A percentile compares a stretch with the other conserved stretches of the same genome.
phyloP scores from a whole-genome alignment of 2,113 vertebrate genomes.

The Aphyosemion australe region DNA sequence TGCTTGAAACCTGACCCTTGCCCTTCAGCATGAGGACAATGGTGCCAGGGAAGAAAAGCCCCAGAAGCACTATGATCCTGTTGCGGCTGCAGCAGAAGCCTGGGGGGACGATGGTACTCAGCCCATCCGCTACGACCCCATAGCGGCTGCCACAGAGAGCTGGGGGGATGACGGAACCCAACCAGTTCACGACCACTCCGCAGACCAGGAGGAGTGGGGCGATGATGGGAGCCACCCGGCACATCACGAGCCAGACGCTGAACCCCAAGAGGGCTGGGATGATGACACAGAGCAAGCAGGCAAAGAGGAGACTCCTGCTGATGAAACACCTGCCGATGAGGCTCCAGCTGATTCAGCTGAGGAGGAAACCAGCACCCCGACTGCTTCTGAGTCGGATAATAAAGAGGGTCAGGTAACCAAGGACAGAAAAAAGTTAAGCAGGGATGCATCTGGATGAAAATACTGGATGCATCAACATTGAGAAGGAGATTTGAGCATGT shows the following conservation, averaged over 20 bases:
- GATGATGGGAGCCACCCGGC: slow-evolving; percentile 61
- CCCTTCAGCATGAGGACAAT: slow-evolving; percentile 79
- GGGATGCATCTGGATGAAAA: slow-evolving; percentile 69
- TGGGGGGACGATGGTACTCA: slow-evolving; percentile 68
- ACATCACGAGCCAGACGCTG: slow-evolving; percentile 26
- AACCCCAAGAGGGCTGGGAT: slow-evolving; percentile 54
- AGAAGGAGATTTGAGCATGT: slow-evolving; percentile 48
- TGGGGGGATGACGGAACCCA: slow-evolving; percentile 63
- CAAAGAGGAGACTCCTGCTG: slow-evolving; percentile 30
- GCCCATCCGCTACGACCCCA: slow-evolving; percentile 65
- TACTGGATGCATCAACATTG: slow-evolving; percentile 66
- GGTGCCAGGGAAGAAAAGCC: slow-evolving; percentile 57
- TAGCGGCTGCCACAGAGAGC: slow-evolving; percentile 66
- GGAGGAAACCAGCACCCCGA: slow-evolving; percentile 43
- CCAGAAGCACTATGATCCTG: slow-evolving; percentile 61
- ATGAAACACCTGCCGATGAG: slow-evolving; percentile 56
- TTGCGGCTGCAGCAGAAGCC: slow-evolving; percentile 63
- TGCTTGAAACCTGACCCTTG: slow-evolving; percentile 63
- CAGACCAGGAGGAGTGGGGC: slow-evolving; percentile 56
- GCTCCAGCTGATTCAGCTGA: slow-evolving; percentile 40
- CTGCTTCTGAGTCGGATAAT: slow-evolving; percentile 56
- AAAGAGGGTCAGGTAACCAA: slow-evolving; percentile 77
- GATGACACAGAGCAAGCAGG: slow-evolving; percentile 50
- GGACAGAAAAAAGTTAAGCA: slow-evolving; percentile 53
- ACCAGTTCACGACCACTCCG: slow-evolving; percentile 45